These are phyloP conservation scores for Chromis chromis DNA, from an alignment of 2,797 vertebrate genomes.

Conservation along the genomic window DNA sequence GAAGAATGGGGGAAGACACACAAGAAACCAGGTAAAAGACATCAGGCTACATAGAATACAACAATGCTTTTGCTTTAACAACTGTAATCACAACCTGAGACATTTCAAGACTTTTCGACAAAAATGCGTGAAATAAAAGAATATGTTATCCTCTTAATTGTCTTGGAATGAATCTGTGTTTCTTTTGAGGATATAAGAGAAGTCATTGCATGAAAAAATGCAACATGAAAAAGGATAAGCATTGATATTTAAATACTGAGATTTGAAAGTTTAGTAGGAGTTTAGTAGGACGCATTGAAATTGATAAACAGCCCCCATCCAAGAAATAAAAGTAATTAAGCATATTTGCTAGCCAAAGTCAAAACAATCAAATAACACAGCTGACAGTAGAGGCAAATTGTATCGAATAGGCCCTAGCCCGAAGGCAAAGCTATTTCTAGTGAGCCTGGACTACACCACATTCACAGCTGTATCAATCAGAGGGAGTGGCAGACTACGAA, in stretches of 20 bases:
- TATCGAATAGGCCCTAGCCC: conserved; percentile 3
- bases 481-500: conserved; percentile 35
- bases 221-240: background rate
- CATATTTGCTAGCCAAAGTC: conserved; percentile 1
- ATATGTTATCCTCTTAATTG: background rate
- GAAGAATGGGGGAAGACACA: conserved; percentile 15
- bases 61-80: background rate
- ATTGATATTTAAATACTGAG: background rate
- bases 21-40: conserved; percentile 19
- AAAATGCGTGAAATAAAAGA: background rate
- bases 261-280: background rate
- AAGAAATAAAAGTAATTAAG: conserved; percentile 9
- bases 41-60: background rate
- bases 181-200: background rate
- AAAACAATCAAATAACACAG: conserved; percentile 34
- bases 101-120: background rate
- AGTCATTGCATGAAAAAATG: too few species aligned
- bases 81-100: conserved; percentile 3
- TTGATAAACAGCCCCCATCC: background rate
- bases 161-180: background rate
- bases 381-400: conserved; percentile 22
- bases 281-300: conserved; percentile 10
- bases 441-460: conserved; percentile 30
- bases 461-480: conserved; percentile 43
- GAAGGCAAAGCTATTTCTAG: conserved; percentile 37